Base-by-base conservation (phyloP, 37 sponge, comb jelly and placozoan genomes). In the Haliclona indistincta region DNA sequence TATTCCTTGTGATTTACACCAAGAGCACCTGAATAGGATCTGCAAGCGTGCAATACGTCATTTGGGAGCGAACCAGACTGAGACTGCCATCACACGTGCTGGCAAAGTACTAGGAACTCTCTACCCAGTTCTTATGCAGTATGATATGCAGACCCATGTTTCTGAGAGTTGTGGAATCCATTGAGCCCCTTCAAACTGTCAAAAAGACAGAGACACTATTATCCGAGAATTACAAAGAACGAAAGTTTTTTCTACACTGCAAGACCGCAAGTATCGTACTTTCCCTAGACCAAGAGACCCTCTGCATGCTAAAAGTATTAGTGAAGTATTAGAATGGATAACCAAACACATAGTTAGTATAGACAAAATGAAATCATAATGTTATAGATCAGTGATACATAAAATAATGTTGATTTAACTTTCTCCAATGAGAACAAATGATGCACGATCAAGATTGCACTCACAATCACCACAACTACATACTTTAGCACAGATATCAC, bases 1-100 rank as follows among this genome's bases (percentile, higher is more conserved):
- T 36, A 67, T 78, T 17, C 77, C 77, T 45, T 34, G 34, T 47
- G 77, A 76, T 43, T 63, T 76, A 47, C 49, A 47, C 13, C 8
- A 17, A 26, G 23, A 13, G 49, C 25, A 20, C 58, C 56, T 52
- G 8, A 54, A 73, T 54, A 73, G 58, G 25, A 5, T 55, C 4
- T 51, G 55, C 19, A 73, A 73, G 54, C 37, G 39, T 4, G 47
- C 40, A 5, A 30, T 73, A 15, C 4, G 43, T 15, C 10, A 54
- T 13, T 54, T 73, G 39, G 73, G 73, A 23, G 52, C 73, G 3
- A 73, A 73, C 51, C 51, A 73, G 22, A 55, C 73, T 23, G 38
- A 34, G n/a, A 54, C 25, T 11, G 45, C 73, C 8, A 73, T 73
- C 10, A 4, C 8, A 33, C 8, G 58, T 30, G 41, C 53, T 44